Evolutionary conservation across 2,113 vertebrate species (phyloP).

Genomic region (Suncus etruscus): DNA sequence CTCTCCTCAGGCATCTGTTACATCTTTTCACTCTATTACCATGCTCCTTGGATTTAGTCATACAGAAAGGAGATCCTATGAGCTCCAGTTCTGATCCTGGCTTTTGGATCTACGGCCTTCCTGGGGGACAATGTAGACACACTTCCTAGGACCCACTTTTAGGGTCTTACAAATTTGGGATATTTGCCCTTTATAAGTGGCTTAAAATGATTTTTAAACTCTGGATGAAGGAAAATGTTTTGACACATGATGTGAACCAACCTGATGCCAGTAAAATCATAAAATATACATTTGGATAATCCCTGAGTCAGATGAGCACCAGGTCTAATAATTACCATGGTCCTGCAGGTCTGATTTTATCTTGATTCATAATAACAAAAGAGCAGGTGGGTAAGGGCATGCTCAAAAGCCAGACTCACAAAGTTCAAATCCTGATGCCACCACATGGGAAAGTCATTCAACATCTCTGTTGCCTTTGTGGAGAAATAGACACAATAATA

Average conservation of each 20-base stretch:
- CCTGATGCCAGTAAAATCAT: not conserved
- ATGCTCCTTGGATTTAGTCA: not conserved
- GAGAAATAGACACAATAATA: not conserved
- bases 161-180: not conserved
- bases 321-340: not conserved
- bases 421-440: not conserved
- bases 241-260: not conserved
- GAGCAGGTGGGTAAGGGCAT: not conserved
- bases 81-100: not conserved
- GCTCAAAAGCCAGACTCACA: not conserved
- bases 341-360: not conserved
- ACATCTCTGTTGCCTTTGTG: conserved; percentile 17
- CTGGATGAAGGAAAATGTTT: not conserved
- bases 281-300: conserved; percentile 9
- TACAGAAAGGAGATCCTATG: not conserved
- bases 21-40: not conserved
- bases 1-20: not conserved
- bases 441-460: not conserved
- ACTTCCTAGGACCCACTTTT: not conserved
- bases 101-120: not conserved
- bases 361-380: not conserved
- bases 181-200: conserved; percentile 36
- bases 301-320: not conserved
- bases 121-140: not conserved
- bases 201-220: not conserved